These are phyloP conservation scores for Anguilla rostrata DNA, from an alignment of 2,113 vertebrate genomes.

Conservation along the genomic window DNA sequence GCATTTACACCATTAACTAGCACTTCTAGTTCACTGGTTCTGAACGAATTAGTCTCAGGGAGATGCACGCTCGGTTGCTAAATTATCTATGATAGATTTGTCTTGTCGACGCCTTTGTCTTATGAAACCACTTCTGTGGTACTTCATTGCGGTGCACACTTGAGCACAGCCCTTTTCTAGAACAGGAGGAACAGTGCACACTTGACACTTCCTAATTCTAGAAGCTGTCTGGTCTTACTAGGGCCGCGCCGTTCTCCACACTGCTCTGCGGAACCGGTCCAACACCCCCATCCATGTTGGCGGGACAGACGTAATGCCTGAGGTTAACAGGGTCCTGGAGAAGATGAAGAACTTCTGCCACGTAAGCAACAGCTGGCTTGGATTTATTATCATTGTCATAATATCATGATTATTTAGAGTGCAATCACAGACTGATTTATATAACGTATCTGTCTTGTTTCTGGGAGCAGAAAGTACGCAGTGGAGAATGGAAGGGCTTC, in stretches of 20 bases:
- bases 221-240: constrained; percentile 43
- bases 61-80: too few species aligned
- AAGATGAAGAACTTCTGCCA: constrained; percentile 96
- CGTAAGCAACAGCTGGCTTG: constrained; percentile 59
- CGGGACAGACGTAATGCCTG: constrained; percentile 92
- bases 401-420: background rate
- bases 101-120: too few species aligned
- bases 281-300: constrained; percentile 82
- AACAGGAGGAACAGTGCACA: too few species aligned
- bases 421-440: background rate
- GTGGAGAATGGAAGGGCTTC: constrained; percentile 94
- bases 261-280: constrained; percentile 90
- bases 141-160: too few species aligned
- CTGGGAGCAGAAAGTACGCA: constrained; percentile 78
- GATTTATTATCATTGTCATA: background rate
- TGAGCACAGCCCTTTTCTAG: too few species aligned
- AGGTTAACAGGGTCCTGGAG: constrained; percentile 89
- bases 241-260: constrained; percentile 91
- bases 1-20: too few species aligned
- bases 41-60: too few species aligned
- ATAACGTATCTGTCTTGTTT: background rate
- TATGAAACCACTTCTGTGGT: too few species aligned
- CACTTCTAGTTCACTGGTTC: too few species aligned
- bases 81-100: too few species aligned
- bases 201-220: too few species aligned